A percentile compares a stretch with the other conserved stretches of the same genome.
phyloP scores from a whole-genome alignment of 2,797 vertebrate species.

The Numenius phaeopus region DNA sequence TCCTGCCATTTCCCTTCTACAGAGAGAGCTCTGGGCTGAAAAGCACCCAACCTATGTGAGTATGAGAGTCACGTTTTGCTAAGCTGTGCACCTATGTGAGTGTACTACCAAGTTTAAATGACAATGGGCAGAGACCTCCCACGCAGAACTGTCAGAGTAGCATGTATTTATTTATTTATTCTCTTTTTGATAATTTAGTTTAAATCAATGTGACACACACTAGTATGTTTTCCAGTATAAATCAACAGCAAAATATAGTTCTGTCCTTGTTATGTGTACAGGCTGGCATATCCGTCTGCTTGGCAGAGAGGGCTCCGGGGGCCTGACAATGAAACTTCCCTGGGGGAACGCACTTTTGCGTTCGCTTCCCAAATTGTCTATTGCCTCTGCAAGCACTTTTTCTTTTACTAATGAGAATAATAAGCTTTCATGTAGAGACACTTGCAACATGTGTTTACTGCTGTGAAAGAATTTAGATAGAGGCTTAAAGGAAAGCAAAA shows the following conservation, averaged over 20 bases:
- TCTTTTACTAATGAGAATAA: slow-evolving; percentile 68
- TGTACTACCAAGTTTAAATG: background rate
- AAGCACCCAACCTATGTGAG: background rate
- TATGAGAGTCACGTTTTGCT: slow-evolving; percentile 43
- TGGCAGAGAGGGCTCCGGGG: slow-evolving; percentile 6
- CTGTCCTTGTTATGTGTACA: slow-evolving; percentile 30
- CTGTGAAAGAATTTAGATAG: slow-evolving; percentile 46
- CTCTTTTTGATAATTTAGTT: slow-evolving; percentile 45
- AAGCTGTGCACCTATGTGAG: slow-evolving; percentile 49
- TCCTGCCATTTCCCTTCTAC: background rate
- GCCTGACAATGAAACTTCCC: slow-evolving; percentile 41
- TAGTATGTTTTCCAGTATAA: slow-evolving; percentile 38
- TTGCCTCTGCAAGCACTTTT: slow-evolving; percentile 62
- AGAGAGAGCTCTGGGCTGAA: background rate
- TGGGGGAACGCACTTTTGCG: slow-evolving; percentile 16
- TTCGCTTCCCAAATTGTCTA: slow-evolving; percentile 40
- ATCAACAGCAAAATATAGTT: slow-evolving; percentile 54
- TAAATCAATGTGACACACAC: slow-evolving; percentile 50
- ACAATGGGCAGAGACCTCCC: slow-evolving; percentile 38
- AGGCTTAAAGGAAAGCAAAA: slow-evolving; percentile 49
- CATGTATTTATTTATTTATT: slow-evolving; percentile 36
- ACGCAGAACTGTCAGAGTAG: background rate
- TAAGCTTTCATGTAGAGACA: slow-evolving; percentile 48
- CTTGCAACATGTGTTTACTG: slow-evolving; percentile 52
- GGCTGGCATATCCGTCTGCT: slow-evolving; percentile 21